Evolutionary conservation across 2,113 vertebrate species (phyloP).

Genomic region (Cephalopholis sonnerati): DNA sequence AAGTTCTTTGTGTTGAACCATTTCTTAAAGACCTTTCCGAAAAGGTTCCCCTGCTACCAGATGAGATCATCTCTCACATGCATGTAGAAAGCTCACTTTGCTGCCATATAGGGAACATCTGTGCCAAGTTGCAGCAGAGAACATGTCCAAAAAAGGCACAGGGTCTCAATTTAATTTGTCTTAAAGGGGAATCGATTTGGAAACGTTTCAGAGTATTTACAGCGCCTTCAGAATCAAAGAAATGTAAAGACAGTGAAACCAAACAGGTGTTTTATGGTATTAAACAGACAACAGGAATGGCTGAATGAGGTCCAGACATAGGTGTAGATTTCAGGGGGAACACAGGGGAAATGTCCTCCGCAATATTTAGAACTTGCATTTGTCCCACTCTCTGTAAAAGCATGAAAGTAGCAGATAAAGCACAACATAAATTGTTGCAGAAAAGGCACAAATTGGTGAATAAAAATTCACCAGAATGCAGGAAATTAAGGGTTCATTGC

Average conservation of each 20-base stretch:
- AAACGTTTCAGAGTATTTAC: not conserved
- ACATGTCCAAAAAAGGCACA: not conserved
- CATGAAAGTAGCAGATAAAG: no score
- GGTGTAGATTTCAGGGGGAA: no score
- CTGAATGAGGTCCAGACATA: no score
- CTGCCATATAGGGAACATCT: not conserved
- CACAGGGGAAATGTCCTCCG: no score
- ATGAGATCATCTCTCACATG: not conserved
- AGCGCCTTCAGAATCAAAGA: not conserved
- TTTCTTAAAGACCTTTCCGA: not conserved
- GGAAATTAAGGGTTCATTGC: no score
- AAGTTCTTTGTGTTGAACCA: not conserved
- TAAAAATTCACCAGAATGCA: no score
- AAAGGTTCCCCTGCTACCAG: not conserved
- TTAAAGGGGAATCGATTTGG: not conserved
- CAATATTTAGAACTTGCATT: no score
- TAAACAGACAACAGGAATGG: not conserved
- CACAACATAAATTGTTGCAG: no score
- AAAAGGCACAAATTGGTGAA: no score
- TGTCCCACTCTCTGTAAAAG: no score
- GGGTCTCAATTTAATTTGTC: not conserved
- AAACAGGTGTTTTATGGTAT: not conserved
- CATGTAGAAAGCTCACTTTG: not conserved
- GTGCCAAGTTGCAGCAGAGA: not conserved
- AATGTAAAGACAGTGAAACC: not conserved